Base-by-base conservation (phyloP, 2,113 vertebrate genomes). In the Catagonus wagneri region DNA sequence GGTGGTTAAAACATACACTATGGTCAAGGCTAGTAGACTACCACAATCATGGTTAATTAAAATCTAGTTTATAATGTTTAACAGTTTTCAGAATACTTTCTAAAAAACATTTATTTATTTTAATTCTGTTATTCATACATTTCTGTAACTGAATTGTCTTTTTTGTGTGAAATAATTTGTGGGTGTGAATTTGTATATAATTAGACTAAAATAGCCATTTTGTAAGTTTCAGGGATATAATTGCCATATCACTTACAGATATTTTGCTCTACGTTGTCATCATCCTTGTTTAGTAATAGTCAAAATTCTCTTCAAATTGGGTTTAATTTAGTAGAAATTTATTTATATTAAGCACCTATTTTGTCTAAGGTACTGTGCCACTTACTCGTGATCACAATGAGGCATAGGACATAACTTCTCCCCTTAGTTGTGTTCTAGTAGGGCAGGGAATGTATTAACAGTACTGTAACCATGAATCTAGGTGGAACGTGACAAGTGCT, bases 61-160 rank as follows among this genome's bases (percentile, higher is more conserved):
- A 83, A 50, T 91, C 34, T 92, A 76, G 86, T 85, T 1, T 76
- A 7, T 90, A 90, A 71, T 94, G 25, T 11, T 89, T 90, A 93
- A 61, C 14, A 79, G 54, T 66, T 87, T 91, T 88, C 80, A 88
- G 71, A 93, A 16, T 87, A 32, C 39, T 80, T 76, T 54, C 56
- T 68, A 16, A 13, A 23, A 54, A n/a, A 69, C 15, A 60, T 60
- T 81, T 3, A 20, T 65, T 83, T 61, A 10, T n/a, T 34, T 95
- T 83, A 74, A 92, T 25, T 16, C 25, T 93, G 0, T 83, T 84
- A 52, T 87, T 76, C 12, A 58, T 91, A 66, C 1, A 83, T 56
- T 86, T 75, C 7, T 52, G 15, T 69, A 89, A 75, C 27, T 68
- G n/a, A 83, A 39, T 83, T 90, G 13, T 39, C 36, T 52, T 72